phyloP scores from a whole-genome alignment of 2,797 vertebrate species.

The Typhlichthys eigenmanni region DNA sequence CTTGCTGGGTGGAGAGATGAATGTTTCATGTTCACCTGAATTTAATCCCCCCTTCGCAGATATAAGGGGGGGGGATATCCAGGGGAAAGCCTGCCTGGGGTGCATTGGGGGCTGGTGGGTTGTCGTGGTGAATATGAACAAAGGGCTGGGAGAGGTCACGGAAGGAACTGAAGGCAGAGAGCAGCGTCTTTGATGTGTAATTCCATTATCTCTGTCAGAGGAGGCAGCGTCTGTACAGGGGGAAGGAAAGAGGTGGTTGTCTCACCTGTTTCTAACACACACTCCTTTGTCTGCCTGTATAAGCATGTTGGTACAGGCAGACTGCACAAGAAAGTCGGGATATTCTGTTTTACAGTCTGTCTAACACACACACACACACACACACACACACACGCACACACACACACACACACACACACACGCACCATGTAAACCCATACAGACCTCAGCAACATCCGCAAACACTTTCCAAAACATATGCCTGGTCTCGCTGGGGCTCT shows the following conservation, averaged over 20 bases:
- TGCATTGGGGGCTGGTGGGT: conserved; percentile 43
- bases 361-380: background rate
- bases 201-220: conserved; percentile 60
- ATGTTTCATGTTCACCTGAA: conserved; percentile 78
- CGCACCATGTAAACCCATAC: conserved; percentile 26
- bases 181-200: conserved; percentile 68
- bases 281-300: conserved; percentile 39
- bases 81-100: conserved; percentile 45
- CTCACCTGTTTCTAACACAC: conserved; percentile 49
- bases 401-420: conserved; percentile 5
- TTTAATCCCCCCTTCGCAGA: conserved; percentile 63
- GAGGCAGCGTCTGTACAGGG: conserved; percentile 55
- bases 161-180: conserved; percentile 55
- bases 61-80: conserved; percentile 20
- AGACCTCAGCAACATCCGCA: background rate
- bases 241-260: conserved; percentile 41
- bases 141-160: conserved; percentile 63
- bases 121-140: conserved; percentile 66
- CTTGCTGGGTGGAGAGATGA: conserved; percentile 66
- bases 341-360: background rate
- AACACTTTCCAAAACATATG: conserved; percentile 71
- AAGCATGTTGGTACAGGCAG: conserved; percentile 40
- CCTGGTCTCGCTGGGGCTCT: conserved; percentile 68
- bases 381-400: background rate
- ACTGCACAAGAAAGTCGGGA: conserved; percentile 24